phyloP scores from a whole-genome alignment of 2,888 invertebrate species.

The Melipona beecheii region DNA sequence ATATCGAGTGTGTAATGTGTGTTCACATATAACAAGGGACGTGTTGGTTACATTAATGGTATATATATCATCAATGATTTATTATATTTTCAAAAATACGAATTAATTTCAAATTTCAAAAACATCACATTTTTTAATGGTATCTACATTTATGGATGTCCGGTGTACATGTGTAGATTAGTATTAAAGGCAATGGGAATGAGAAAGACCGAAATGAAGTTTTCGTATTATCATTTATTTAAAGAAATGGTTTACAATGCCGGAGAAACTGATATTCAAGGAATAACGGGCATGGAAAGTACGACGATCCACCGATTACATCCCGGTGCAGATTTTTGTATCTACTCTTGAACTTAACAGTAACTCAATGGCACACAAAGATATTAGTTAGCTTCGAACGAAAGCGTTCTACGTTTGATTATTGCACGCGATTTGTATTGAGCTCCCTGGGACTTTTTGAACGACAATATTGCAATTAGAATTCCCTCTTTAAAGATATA shows the following conservation, averaged over 20 bases:
- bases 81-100: background rate
- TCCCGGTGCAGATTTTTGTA: conserved; percentile 32
- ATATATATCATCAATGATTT: background rate
- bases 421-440: conserved; percentile 28
- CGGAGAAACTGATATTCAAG: conserved; percentile 43
- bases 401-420: conserved; percentile 53
- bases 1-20: conserved; percentile 6
- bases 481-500: background rate
- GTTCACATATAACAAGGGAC: background rate
- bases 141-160: background rate
- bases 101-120: background rate
- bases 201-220: conserved; percentile 36
- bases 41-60: background rate
- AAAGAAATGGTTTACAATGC: conserved; percentile 67
- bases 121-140: background rate
- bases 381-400: conserved; percentile 58
- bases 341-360: conserved; percentile 59
- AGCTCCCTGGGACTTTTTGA: background rate
- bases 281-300: conserved; percentile 34
- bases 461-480: conserved; percentile 13
- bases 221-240: conserved; percentile 68
- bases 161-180: conserved; percentile 23
- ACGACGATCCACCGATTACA: conserved; percentile 28
- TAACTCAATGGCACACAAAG: conserved; percentile 70
- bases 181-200: conserved; percentile 47